A percentile compares a stretch with the other conserved stretches of the same genome.
These are phyloP conservation scores for Eulimnadia texana DNA, from an alignment of 1,140 invertebrate genomes.

Conservation along the genomic window DNA sequence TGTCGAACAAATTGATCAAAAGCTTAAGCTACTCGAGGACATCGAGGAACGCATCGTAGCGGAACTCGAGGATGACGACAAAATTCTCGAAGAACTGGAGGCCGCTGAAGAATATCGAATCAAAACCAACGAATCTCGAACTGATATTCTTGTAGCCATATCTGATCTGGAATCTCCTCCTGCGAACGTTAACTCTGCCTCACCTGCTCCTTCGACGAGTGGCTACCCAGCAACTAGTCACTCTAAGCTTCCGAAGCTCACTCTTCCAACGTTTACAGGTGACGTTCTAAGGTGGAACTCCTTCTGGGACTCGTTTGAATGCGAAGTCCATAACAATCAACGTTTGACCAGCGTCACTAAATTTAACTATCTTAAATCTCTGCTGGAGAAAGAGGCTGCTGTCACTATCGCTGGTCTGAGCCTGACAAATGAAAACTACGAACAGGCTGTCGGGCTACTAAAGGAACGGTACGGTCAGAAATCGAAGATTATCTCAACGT, in stretches of 20 bases:
- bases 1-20: background rate
- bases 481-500: background rate
- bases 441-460: background rate
- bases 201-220: background rate
- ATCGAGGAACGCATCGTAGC: background rate
- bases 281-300: background rate
- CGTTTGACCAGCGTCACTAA: background rate
- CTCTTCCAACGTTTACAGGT: background rate
- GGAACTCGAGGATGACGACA: background rate
- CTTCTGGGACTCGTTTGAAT: constrained; percentile 2
- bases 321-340: background rate
- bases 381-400: background rate
- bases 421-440: constrained; percentile 7
- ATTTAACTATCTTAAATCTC: background rate
- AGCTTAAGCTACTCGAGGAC: background rate
- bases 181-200: background rate
- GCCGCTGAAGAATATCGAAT: background rate
- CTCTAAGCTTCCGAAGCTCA: background rate
- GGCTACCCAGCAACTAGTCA: background rate
- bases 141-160: background rate
- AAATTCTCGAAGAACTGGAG: background rate
- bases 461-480: constrained; percentile 1
- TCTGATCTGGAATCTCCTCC: background rate
- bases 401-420: background rate
- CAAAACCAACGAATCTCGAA: background rate